phyloP scores from a whole-genome alignment of 1,140 invertebrate genomes.

The Coelopa frigida region DNA sequence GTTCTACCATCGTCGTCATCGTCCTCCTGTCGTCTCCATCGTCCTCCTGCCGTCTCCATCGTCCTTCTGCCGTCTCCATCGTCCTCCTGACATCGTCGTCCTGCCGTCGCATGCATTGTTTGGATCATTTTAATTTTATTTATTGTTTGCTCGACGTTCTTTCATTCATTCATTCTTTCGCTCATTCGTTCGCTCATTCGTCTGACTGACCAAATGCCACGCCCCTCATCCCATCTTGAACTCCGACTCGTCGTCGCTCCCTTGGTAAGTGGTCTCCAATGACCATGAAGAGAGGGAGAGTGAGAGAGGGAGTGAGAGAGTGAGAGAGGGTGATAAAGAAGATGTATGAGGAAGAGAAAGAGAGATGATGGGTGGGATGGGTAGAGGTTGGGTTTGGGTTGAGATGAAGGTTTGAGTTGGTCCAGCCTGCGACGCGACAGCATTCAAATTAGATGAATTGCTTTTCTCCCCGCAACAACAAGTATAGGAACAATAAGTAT shows the following conservation, averaged over 20 bases:
- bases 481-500: too few relatives aligned
- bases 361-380: neutral
- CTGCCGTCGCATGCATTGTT: too few relatives aligned
- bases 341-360: neutral
- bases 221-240: constrained; percentile 2
- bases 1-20: too few relatives aligned
- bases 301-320: neutral
- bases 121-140: constrained; percentile 46
- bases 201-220: too few relatives aligned
- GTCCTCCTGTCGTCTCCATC: too few relatives aligned
- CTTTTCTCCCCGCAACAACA: too few relatives aligned
- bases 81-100: too few relatives aligned
- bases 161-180: too few relatives aligned
- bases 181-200: too few relatives aligned
- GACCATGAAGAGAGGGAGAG: constrained; percentile 5
- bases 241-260: constrained; percentile 9
- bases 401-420: neutral
- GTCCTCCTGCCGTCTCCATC: too few relatives aligned
- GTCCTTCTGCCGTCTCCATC: too few relatives aligned
- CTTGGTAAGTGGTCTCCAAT: constrained; percentile 13
- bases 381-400: neutral
- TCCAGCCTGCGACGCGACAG: constrained; percentile 6
- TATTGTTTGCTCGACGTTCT: constrained; percentile 40
- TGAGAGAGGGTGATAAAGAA: neutral
- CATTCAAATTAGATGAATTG: constrained; percentile 46